Conservation (phyloP, 2,797 vertebrate species). For the Sebastes melanostomus region DNA sequence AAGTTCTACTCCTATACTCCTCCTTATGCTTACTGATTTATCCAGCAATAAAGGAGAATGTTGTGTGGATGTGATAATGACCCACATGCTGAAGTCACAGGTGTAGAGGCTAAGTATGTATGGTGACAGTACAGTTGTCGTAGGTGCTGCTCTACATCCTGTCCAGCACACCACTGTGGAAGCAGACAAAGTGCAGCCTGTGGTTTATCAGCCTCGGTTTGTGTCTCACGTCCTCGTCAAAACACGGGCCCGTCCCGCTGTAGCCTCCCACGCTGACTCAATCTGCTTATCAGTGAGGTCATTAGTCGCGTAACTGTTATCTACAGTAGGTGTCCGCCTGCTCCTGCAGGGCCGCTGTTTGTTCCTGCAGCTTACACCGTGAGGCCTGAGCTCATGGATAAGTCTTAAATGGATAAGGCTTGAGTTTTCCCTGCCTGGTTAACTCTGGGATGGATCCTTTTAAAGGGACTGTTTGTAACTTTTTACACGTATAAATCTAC, state of each 20-base stretch:
- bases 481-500: too few species aligned
- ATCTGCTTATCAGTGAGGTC: conserved; percentile 75
- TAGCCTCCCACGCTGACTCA: conserved; percentile 58
- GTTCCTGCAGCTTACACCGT: conserved; percentile 44
- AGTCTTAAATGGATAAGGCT: conserved; percentile 57
- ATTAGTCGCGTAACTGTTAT: conserved; percentile 61
- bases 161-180: background rate
- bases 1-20: background rate
- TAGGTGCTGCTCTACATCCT: background rate
- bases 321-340: conserved; percentile 45
- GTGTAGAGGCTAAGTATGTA: background rate
- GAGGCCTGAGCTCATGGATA: conserved; percentile 31
- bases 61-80: background rate
- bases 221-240: conserved; percentile 50
- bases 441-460: conserved; percentile 7
- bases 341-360: conserved; percentile 41
- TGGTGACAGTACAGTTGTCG: background rate
- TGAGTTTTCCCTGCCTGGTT: conserved; percentile 24
- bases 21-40: background rate
- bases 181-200: background rate
- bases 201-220: conserved; percentile 22
- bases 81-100: background rate
- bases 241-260: conserved; percentile 43
- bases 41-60: background rate
- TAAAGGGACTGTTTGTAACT: too few species aligned